Conservation (phyloP, 2,888 invertebrate species). For the Oithona nana region DNA sequence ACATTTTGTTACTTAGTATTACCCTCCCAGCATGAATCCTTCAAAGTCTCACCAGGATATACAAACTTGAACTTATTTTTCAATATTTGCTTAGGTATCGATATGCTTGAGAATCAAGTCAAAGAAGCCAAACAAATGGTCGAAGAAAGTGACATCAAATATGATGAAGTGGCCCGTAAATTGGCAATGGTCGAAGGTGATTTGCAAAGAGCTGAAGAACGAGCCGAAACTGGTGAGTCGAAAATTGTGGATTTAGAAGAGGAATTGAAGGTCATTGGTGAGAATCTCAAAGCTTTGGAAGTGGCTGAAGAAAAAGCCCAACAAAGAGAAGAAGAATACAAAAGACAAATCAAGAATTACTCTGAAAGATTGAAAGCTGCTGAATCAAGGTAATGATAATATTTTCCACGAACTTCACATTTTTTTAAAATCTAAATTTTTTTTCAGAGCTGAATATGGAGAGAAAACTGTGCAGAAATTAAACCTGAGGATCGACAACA, state of each 20-base stretch:
- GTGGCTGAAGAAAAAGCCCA: slow-evolving; percentile 17
- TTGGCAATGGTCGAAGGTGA: slow-evolving; percentile 39
- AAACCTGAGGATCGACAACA: slow-evolving; percentile 15
- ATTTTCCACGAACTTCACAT: background rate
- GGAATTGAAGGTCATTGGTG: slow-evolving; percentile 14
- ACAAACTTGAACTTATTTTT: too few species aligned
- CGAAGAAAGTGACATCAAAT: slow-evolving; percentile 17
- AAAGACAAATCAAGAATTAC: slow-evolving; percentile 10
- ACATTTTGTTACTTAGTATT: too few species aligned
- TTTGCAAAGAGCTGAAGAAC: slow-evolving; percentile 38
- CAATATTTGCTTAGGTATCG: slow-evolving; percentile 4
- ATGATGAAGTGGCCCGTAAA: slow-evolving; percentile 31
- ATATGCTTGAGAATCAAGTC: slow-evolving; percentile 11
- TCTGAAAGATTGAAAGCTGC: slow-evolving; percentile 14
- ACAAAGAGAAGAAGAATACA: slow-evolving; percentile 17
- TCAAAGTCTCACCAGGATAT: too few species aligned
- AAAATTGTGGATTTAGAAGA: slow-evolving; percentile 18
- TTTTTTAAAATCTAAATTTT: background rate
- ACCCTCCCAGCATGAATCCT: too few species aligned
- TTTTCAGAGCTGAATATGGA: slow-evolving; percentile 15
- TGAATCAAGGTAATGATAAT: slow-evolving; percentile 9
- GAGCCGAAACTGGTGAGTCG: slow-evolving; percentile 35
- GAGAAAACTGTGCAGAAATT: slow-evolving; percentile 17
- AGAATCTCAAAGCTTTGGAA: slow-evolving; percentile 15
- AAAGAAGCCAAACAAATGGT: slow-evolving; percentile 18